Evolutionary conservation across 2,797 vertebrate species (phyloP).

Genomic region (Syncerus caffer): DNA sequence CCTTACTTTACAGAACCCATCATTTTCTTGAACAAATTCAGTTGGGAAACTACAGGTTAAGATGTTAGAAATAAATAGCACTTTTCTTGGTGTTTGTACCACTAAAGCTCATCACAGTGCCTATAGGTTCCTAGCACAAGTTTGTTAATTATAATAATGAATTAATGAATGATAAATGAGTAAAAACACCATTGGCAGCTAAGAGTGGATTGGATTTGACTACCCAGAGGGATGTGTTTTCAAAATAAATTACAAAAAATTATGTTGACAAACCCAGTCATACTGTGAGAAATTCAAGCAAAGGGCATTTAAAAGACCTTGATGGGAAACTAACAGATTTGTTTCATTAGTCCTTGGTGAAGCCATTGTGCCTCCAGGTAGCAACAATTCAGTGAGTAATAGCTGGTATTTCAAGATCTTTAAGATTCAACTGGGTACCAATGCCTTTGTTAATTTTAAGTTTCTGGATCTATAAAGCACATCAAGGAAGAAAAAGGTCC

Average conservation of each 20-base stretch:
- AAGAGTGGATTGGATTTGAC: slow-evolving; percentile 1
- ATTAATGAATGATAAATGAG: slow-evolving; percentile 35
- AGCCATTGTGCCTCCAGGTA: slow-evolving; percentile 3
- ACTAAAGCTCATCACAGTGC: not conserved
- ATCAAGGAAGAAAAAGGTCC: not conserved
- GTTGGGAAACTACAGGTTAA: not conserved
- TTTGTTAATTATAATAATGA: slow-evolving; percentile 21
- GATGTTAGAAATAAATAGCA: not conserved
- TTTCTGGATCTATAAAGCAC: not conserved
- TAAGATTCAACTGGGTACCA: not conserved
- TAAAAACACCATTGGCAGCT: not conserved
- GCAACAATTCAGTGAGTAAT: not conserved
- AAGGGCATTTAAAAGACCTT: slow-evolving; percentile 40
- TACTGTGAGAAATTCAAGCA: slow-evolving; percentile 45
- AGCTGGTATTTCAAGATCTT: slow-evolving; percentile 3
- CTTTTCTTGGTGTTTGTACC: not conserved
- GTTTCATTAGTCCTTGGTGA: not conserved
- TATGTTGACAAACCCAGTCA: slow-evolving; percentile 49
- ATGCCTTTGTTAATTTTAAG: slow-evolving; percentile 35
- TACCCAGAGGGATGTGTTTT: slow-evolving; percentile 30
- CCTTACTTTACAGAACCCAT: slow-evolving; percentile 21
- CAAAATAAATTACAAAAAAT: slow-evolving; percentile 60
- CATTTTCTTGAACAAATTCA: slow-evolving; percentile 33
- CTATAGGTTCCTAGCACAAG: not conserved
- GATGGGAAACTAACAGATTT: slow-evolving; percentile 25